These are phyloP conservation scores for Tragelaphus strepsiceros DNA, from an alignment of 2,113 vertebrate genomes.

Conservation along the genomic window DNA sequence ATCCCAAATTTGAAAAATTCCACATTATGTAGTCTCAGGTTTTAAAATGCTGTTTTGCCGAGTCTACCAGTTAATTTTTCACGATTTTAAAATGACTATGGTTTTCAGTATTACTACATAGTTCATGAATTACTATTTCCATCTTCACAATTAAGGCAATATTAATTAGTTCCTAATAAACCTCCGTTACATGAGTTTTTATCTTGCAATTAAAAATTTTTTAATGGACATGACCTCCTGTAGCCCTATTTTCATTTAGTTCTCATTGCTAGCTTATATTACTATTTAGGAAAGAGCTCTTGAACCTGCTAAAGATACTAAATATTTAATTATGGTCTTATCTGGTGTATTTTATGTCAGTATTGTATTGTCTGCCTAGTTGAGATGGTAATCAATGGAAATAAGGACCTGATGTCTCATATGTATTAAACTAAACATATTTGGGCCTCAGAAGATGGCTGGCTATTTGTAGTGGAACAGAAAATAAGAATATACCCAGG, in stretches of 20 bases:
- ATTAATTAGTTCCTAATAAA: not conserved
- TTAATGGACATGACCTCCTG: not conserved
- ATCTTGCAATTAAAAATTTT: not conserved
- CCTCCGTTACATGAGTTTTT: not conserved
- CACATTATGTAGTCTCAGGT: not conserved
- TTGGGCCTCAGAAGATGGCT: not conserved
- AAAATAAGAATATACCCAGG: not conserved
- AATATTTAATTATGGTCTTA: conserved; percentile 71
- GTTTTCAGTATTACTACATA: not conserved
- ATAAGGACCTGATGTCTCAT: not conserved
- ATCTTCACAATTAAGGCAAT: not conserved
- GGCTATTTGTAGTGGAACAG: not conserved
- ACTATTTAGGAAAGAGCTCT: conserved; percentile 20
- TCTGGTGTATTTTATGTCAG: conserved; percentile 66
- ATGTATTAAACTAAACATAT: not conserved
- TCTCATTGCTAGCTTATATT: not conserved
- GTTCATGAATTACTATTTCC: not conserved
- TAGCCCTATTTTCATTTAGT: not conserved
- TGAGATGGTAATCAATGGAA: conserved; percentile 57
- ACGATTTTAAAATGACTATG: not conserved
- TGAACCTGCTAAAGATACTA: conserved; percentile 39
- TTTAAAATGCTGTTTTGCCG: conserved; percentile 27
- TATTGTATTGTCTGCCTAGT: conserved; percentile 53
- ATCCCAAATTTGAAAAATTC: conserved; percentile 25
- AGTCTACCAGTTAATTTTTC: not conserved